These are phyloP conservation scores for Gouania willdenowi DNA, from an alignment of 2,797 vertebrate species.

Conservation along the genomic window DNA sequence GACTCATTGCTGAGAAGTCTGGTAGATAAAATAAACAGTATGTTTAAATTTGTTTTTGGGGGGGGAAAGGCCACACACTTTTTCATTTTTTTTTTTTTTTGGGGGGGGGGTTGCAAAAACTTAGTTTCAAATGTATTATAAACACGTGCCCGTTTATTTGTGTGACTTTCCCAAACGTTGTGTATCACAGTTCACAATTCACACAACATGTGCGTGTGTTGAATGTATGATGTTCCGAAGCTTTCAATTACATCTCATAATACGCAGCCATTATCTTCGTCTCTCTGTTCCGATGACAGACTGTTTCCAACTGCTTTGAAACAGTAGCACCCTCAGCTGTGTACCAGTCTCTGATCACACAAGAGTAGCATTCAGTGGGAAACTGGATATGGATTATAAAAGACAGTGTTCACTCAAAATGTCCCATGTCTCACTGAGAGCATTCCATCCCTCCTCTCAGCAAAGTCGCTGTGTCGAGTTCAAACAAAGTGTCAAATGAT, in stretches of 20 bases:
- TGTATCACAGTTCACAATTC: slow-evolving; percentile 13
- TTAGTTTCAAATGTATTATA: too few relatives aligned
- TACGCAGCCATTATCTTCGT: slow-evolving; percentile 48
- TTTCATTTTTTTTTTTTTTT: slow-evolving; percentile 11
- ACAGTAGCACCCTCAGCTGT: slow-evolving; percentile 59
- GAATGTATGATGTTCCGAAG: slow-evolving; percentile 18
- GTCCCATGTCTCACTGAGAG: slow-evolving; percentile 40
- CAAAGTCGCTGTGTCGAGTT: slow-evolving; percentile 13
- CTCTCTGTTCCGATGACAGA: slow-evolving; percentile 48
- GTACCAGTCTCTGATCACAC: slow-evolving; percentile 55
- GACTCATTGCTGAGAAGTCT: slow-evolving; percentile 43
- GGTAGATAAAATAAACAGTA: slow-evolving; percentile 56
- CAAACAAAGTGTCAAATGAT: slow-evolving; percentile 31
- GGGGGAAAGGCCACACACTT: slow-evolving; percentile 39
- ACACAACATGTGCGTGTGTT: slow-evolving; percentile 14
- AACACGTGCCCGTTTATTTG: too few relatives aligned
- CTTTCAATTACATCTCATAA: slow-evolving; percentile 37
- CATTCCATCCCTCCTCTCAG: slow-evolving; percentile 54
- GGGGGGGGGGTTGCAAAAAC: too few relatives aligned
- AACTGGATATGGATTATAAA: slow-evolving; percentile 46
- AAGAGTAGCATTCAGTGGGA: slow-evolving; percentile 56
- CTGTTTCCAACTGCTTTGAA: slow-evolving; percentile 68
- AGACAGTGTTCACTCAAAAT: slow-evolving; percentile 43
- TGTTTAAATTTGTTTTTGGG: slow-evolving; percentile 54
- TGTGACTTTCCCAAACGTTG: too few relatives aligned